phyloP scores from a whole-genome alignment of 1,140 invertebrate genomes.

The Frieseomelitta varia region DNA sequence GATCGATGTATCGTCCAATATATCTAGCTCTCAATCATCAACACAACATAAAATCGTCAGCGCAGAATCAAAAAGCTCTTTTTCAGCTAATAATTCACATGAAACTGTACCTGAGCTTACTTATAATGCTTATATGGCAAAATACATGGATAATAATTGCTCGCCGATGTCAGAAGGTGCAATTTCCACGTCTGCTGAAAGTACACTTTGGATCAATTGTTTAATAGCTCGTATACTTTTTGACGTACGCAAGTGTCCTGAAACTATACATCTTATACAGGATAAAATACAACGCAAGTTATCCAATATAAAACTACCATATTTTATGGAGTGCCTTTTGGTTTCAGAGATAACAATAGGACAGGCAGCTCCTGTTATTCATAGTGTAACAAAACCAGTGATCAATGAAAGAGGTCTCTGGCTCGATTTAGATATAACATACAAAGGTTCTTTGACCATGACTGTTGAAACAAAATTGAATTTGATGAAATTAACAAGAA shows the following conservation, averaged over 20 bases:
- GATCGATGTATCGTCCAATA: conserved; percentile 64
- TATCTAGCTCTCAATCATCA: not conserved
- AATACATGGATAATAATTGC: conserved; percentile 73
- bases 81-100: conserved; percentile 47
- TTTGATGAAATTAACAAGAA: conserved; percentile 91
- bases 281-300: conserved; percentile 94
- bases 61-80: conserved; percentile 71
- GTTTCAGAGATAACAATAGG: conserved; percentile 91
- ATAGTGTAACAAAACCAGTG: conserved; percentile 87
- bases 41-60: conserved; percentile 29
- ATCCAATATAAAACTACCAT: conserved; percentile 92
- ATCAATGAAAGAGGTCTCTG: conserved; percentile 95
- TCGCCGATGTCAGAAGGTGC: conserved; percentile 20
- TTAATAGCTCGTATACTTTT: conserved; percentile 89
- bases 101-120: conserved; percentile 70
- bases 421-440: conserved; percentile 95
- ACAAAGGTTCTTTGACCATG: conserved; percentile 93
- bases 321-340: conserved; percentile 92
- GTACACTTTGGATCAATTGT: conserved; percentile 88
- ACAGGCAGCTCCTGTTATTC: conserved; percentile 89
- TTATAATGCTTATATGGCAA: conserved; percentile 77
- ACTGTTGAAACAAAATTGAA: conserved; percentile 98
- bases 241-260: conserved; percentile 87
- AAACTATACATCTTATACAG: conserved; percentile 85
- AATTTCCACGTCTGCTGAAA: conserved; percentile 56